phyloP scores from a whole-genome alignment of 2,888 invertebrate species.

The Chirona hameri region DNA sequence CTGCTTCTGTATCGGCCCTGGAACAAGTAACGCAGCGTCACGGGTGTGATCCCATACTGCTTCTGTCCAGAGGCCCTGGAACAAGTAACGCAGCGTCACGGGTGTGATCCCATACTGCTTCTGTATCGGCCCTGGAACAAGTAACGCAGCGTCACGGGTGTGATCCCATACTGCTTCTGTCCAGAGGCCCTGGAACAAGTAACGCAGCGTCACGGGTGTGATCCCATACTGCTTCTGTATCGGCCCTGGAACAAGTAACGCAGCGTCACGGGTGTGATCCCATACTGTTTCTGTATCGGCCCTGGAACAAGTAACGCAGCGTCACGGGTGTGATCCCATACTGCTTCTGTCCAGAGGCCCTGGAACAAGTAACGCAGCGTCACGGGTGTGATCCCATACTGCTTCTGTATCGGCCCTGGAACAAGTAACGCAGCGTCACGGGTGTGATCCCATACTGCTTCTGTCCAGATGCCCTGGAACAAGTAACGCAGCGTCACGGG shows the following conservation, averaged over 20 bases:
- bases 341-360: slow-evolving; percentile 44
- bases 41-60: slow-evolving; percentile 44
- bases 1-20: slow-evolving; percentile 44
- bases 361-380: too few species aligned
- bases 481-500: background rate
- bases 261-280: background rate
- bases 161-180: slow-evolving; percentile 44
- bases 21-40: background rate
- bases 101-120: slow-evolving; percentile 44
- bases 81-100: background rate
- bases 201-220: background rate
- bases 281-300: slow-evolving; percentile 44
- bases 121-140: too few species aligned
- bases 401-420: background rate
- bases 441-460: slow-evolving; percentile 44
- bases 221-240: slow-evolving; percentile 44
- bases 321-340: background rate
- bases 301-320: too few species aligned
- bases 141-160: background rate
- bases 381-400: slow-evolving; percentile 44
- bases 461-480: too few species aligned
- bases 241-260: too few species aligned
- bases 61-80: too few species aligned
- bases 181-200: too few species aligned
- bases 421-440: background rate